Conservation (phyloP, 2,888 invertebrate species). For the Tiliacea aurago region DNA sequence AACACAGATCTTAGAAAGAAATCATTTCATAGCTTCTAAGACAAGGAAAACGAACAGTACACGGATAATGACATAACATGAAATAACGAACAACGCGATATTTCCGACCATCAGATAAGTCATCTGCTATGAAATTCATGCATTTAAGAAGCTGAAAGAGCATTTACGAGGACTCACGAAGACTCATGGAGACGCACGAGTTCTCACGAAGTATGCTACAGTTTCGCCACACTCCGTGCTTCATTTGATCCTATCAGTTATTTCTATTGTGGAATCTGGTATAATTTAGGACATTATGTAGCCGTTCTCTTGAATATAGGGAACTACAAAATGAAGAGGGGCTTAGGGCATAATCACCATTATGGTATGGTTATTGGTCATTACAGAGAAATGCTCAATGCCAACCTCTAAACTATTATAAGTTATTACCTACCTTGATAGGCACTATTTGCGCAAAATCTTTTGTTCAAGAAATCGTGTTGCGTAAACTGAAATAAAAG, state of each 20-base stretch:
- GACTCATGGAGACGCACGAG: conserved; percentile 18
- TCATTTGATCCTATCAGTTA: conserved; percentile 49
- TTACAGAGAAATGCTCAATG: conserved; percentile 9
- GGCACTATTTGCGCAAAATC: not conserved
- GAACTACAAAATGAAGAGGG: not conserved
- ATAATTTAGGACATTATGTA: conserved; percentile 10
- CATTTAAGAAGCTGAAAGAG: conserved; percentile 21
- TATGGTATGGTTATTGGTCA: conserved; percentile 14
- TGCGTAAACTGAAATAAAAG: not conserved
- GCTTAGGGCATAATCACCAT: conserved; percentile 7
- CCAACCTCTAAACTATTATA: not conserved
- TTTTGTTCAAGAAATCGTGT: not conserved
- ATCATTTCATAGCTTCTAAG: conserved; percentile 20
- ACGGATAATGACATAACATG: conserved; percentile 28
- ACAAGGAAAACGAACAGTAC: conserved; percentile 16
- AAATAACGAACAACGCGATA: conserved; percentile 13
- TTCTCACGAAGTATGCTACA: conserved; percentile 46
- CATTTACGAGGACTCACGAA: conserved; percentile 13
- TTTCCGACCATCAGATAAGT: conserved; percentile 41
- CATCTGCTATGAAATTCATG: conserved; percentile 12
- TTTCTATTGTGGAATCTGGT: conserved; percentile 45
- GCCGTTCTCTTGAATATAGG: conserved; percentile 13
- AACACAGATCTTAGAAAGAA: conserved; percentile 11
- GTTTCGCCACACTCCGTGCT: conserved; percentile 36
- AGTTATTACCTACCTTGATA: not conserved